Base-by-base conservation (phyloP, 2,888 invertebrate genomes). In the Cantharis nigra region DNA sequence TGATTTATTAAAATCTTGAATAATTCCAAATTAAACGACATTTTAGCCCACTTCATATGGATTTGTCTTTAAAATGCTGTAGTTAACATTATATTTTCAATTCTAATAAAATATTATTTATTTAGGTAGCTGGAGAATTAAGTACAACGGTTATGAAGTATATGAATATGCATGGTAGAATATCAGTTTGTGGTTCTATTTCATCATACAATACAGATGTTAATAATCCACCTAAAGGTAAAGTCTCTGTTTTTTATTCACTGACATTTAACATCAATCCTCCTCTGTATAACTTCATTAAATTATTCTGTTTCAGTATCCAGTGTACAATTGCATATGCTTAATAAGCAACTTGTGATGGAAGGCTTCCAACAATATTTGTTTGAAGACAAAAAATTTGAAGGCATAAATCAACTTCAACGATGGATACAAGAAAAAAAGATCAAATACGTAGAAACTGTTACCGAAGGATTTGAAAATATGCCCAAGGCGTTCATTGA, bases 391-490 rank as follows among this genome's bases (percentile, higher is more conserved):
- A 89, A 92, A 75, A 93, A 91, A 91, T 84, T 88, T 20, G 93
- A 94, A 86, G 94, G 92, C 3, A 90, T 93, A 28, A 84, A 89
- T 20, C 91, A 92, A 81, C 93, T 94, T 86, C 83, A 91, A 14
- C 86, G 90, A 76, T 93, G 92, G 92, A 87, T 94, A 75, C 87
- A 88, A 69, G 91, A 93, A 88, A 94, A 94, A 49, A 94, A 94
- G 87, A 83, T 95, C 11, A 91, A 92, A 83, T 92, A 92, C 84
- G 89, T 89, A 79, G 95, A 95, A 87, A 93, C 94, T 70, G 85
- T 92, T 1, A 93, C 93, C 3, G 88, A 92, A 78, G 94, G 94
- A 2, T 94, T 95, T 86, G 93, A 94, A 79, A 93, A 93, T 82
- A 93, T 94, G 92, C 92, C 93, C 0, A 90, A 92, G 69, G 94